Base-by-base conservation (phyloP, 1,140 invertebrate genomes). In the Drosophila ironensis region DNA sequence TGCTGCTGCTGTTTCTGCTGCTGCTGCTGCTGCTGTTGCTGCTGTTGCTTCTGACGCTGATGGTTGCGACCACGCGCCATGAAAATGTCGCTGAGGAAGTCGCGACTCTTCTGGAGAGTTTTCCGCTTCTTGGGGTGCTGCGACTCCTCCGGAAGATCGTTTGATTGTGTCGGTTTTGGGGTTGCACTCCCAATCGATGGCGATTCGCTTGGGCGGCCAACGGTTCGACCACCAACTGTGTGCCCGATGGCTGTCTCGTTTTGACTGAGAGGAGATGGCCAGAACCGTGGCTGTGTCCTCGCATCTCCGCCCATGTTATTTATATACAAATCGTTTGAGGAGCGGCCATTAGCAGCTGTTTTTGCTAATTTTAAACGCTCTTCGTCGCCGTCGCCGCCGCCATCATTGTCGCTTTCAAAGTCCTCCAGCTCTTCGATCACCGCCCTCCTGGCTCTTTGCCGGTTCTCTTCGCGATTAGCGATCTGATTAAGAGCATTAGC, bases 11-110 rank as follows among this genome's bases (percentile, higher is more conserved):
- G 40, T 12, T 48, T 59, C 2, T 56, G 51, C 14, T 68, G 51
- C 11, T 66, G 44, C 9, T 54, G 54, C 8, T 70, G 57, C n/a
- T 67, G 72, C 25, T 68, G 66, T 1, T 67, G 59, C 1, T 72
- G 59, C 2, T 63, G 54, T 24, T 71, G 59, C 22, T 69, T 63
- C 25, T 72, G 77, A 8, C 81, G 88, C 50, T 89, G 82, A 42
- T 88, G 88, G 72, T 89, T 88, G 73, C 88, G 88, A 81, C 88
- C 88, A 67, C 87, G 88, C 74, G 88, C 88, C 88, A 89, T 89
- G 72, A 87, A 84, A 74, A 88, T 88, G 28, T 87, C 87, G 68
- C 51, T 86, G 8, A 88, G 63, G 54, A 88, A 88, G 8, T 88
- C 86, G 46, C 87, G 80, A 75, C 86, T 82, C 57, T 74, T 88